Base-by-base conservation (phyloP, 2,797 vertebrate genomes). In the Calcarius lapponicus region DNA sequence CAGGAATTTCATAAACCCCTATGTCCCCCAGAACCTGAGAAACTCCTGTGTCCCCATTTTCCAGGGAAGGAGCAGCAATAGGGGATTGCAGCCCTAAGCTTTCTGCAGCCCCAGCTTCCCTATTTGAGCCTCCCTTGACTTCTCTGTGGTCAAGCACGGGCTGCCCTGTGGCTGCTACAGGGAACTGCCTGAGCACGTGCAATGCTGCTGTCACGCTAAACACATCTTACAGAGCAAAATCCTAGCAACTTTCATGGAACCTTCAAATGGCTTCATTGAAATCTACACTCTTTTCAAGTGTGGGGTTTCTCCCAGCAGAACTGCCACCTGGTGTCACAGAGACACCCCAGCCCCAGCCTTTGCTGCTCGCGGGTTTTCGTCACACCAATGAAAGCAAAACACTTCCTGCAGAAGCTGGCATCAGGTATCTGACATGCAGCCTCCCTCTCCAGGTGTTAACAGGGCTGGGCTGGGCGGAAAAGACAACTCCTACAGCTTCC, bases 191-290 rank as follows among this genome's bases (percentile, higher is more conserved):
- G 24, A 31, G 54, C 25, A 4, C 17, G 2, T 0, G 2, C 24
- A 73, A 66, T 0, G 0, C n/a, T 3, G 0, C 11, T 32, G 28
- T 3, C 47, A 62, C 0, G 0, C 29, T 19, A 47, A 64, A 69
- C 11, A 48, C n/a, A 9, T 2, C 2, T 7, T 2, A 43, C 9
- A 20, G 75, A 85, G 66, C 1, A 47, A 38, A 80, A 80, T 20
- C 28, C 53, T 61, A 61, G 53, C 56, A 88, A 45, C 5, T 0
- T 10, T 3, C 43, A 61, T 2, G 32, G 71, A 75, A 64, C 85
- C 42, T 38, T 60, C 24, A 43, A 57, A 43, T 9, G 0, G 0
- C 34, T 47, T 38, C 19, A 13, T 53, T 80, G 48, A 91, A 91
- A 83, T 16, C 50, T 45, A 62, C 1, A 1, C 48, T 47, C 48